These are phyloP conservation scores for Ibidorhyncha struthersii DNA, from an alignment of 2,113 vertebrate species.

Conservation along the genomic window DNA sequence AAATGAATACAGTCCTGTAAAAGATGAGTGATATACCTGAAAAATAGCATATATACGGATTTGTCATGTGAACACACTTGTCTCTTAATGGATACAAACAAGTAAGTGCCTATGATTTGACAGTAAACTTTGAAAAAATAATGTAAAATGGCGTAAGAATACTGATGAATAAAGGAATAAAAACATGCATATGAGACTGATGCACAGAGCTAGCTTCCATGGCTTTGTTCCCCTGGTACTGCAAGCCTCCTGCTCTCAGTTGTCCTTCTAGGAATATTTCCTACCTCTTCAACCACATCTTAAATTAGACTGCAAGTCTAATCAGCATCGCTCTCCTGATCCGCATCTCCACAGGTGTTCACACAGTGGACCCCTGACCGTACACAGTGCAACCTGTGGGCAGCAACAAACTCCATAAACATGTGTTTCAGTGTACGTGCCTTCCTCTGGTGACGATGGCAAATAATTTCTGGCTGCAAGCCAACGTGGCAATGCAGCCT, in stretches of 20 bases:
- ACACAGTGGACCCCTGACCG: not conserved
- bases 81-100: not conserved
- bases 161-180: not conserved
- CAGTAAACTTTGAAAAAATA: not conserved
- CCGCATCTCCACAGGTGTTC: not conserved
- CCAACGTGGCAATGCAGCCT: not conserved
- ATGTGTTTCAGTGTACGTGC: not conserved
- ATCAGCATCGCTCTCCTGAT: not conserved
- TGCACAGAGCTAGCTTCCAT: not conserved
- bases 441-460: accelerated
- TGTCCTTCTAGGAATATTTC: not conserved
- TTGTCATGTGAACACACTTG: not conserved
- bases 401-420: not conserved
- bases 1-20: not conserved
- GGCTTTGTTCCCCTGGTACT: not conserved
- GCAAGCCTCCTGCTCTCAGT: not conserved
- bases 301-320: not conserved
- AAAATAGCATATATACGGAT: not conserved
- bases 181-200: not conserved
- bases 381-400: not conserved
- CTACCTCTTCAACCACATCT: not conserved
- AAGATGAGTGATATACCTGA: not conserved
- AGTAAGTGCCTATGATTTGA: not conserved
- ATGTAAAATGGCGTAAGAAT: not conserved
- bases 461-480: not conserved